Conservation (phyloP, 2,113 vertebrate species). For the Octodon degus region DNA sequence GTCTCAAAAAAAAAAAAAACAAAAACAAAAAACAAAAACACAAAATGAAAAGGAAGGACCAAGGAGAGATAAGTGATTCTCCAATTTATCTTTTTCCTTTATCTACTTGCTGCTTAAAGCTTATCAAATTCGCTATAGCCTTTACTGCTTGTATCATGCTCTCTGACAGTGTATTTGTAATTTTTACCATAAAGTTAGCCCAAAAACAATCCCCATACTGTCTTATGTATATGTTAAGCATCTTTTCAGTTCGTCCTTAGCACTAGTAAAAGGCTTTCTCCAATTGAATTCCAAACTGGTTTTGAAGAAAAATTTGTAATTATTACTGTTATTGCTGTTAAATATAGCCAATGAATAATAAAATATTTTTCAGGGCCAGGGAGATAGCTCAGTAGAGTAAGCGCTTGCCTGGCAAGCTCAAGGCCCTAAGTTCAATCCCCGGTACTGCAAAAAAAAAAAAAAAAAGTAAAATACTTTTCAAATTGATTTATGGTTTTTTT, state of each 20-base stretch:
- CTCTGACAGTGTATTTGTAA: not conserved
- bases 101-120: not conserved
- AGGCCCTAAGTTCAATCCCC: no score
- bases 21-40: no score
- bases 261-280: not conserved
- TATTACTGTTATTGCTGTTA: conserved; percentile 24
- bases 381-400: no score
- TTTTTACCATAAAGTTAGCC: conserved; percentile 24
- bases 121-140: not conserved
- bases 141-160: not conserved
- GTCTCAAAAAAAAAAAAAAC: not conserved
- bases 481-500: not conserved
- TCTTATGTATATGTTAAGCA: not conserved
- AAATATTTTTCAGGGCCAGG: conserved; percentile 5
- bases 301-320: not conserved
- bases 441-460: no score
- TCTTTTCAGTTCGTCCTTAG: conserved; percentile 9
- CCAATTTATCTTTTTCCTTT: conserved; percentile 7
- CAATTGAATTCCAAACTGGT: conserved; percentile 2
- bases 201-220: conserved; percentile 10
- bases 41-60: not conserved
- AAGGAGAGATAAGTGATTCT: not conserved
- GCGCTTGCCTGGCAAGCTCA: no score
- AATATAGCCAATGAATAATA: conserved; percentile 9
- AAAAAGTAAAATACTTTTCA: not conserved